Conservation (phyloP, 92 coral and sea anemone genomes). For the Paragorgia papillata region DNA sequence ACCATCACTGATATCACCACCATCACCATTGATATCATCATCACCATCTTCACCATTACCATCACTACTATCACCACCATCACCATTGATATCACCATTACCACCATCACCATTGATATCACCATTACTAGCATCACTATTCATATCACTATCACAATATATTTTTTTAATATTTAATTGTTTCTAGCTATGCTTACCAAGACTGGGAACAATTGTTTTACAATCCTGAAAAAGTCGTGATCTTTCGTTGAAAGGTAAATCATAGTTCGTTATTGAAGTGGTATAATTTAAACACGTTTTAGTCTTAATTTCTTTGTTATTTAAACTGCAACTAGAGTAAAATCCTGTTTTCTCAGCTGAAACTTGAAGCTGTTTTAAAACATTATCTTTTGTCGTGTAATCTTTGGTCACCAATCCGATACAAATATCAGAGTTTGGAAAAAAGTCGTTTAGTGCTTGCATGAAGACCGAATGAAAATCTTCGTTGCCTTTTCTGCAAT, state of each 20-base stretch:
- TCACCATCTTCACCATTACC: too few species aligned
- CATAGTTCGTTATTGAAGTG: slow-evolving; percentile 1
- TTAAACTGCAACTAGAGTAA: slow-evolving; percentile 35
- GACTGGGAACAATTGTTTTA: slow-evolving; percentile 19
- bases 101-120: too few species aligned
- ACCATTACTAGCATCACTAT: too few species aligned
- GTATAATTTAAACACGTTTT: slow-evolving; percentile 33
- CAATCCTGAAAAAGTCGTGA: slow-evolving; percentile 24
- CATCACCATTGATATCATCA: too few species aligned
- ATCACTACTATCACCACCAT: too few species aligned
- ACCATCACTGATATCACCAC: too few species aligned
- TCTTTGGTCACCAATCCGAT: slow-evolving; percentile 26
- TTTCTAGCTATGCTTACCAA: slow-evolving; percentile 6
- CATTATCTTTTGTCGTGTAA: slow-evolving; percentile 30
- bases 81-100: too few species aligned
- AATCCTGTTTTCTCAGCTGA: slow-evolving; percentile 15
- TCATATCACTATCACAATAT: too few species aligned
- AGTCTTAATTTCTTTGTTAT: slow-evolving; percentile 13
- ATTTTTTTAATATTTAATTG: too few species aligned
- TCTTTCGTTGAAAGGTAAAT: not conserved
- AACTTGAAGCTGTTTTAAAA: not conserved
- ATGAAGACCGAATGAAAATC: slow-evolving; percentile 15
- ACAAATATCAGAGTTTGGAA: slow-evolving; percentile 32
- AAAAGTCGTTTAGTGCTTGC: slow-evolving; percentile 28
- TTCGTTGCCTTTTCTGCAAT: slow-evolving; percentile 35